Base-by-base conservation (phyloP, 2,113 vertebrate genomes). In the Raphicerus campestris region DNA sequence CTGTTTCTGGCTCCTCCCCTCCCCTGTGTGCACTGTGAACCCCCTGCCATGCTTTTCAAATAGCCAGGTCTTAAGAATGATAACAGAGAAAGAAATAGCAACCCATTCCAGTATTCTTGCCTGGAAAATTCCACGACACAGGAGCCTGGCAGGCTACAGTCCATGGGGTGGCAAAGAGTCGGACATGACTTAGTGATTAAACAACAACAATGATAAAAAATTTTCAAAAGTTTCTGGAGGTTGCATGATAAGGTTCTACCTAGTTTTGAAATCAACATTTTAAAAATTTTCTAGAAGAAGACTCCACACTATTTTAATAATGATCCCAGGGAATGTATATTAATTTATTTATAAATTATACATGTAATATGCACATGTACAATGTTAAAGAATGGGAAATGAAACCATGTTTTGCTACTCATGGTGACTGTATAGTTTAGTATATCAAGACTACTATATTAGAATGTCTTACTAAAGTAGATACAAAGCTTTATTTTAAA, bases 401-500 rank as follows among this genome's bases (percentile, higher is more conserved):
- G 20, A 94, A 94, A 66, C 53, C 51, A 85, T 75, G 9, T 63
- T 93, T 94, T 93, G 73, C 55, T 95, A 61, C 87, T 53, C 28
- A 35, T 22, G 4, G 24, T 63, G 45, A 14, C n/a, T 91, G 93
- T 87, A 51, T 83, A 55, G 22, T 87, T 96, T 88, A 73, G 91
- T 28, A 84, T n/a, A 39, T n/a, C 28, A 83, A 95, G 47, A 63
- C 86, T 84, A 42, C 24, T 83, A 58, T 22, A 47, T 56, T 58
- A 83, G 24, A 45, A 73, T 14, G 56, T 66, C 14, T 80, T 84
- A 89, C 26, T 84, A n/a, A 81, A 58, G 53, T 70, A 53, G 32
- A 56, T 14, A 66, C 42, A 35, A 90, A 89, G 42, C 17, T 82
- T 91, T 55, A 93, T 78, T 96, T 93, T 87, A 93, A 94, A 70